Evolutionary conservation across 2,113 vertebrate genomes (phyloP), one percentile per base, ranked within the genome.

Genomic region (Thunnus thynnus): DNA sequence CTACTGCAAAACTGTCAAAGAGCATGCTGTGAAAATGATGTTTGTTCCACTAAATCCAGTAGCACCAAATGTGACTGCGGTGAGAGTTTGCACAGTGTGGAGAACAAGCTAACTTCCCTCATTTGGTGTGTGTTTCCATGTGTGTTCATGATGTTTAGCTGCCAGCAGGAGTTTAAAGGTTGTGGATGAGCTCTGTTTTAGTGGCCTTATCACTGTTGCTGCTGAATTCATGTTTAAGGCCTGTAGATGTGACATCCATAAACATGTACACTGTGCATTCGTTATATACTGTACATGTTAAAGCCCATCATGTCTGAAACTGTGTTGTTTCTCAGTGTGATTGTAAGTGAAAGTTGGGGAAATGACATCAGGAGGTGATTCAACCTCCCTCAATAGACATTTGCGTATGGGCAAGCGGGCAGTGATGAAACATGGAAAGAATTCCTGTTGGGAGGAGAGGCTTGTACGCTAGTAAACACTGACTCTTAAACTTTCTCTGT

Each of bases 391-490:
- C 74, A 66, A 18, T 71, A 76, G 78, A 89, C 80, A 11, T 82
- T 87, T 81, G 88, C 61, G 72, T 80, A 83, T 71, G 88, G 87
- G 78, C 85, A 86, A 88, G 83, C 61, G 79, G 82, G 90, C 88
- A 75, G 82, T 94, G 94, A 94, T 89, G 89, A 91, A 94, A 93
- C 90, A 82, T 73, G 94, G 93, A 94, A 94, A 92, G 92, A 94
- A 94, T 94, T 91, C 82, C 80, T 90, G 83, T 87, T 91, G 89
- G 88, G 88, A 93, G 91, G 91, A 94, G 86, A 90, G 69, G 87
- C 89, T 86, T 58, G 85, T 87, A 83, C 86, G 32, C 82, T 88
- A 85, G 90, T 91, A 93, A 92, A 93, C 91, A 94, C 81, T 60
- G 82, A 79, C 79, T 85, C 78, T 86, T 73, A 51, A 82, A 78